Base-by-base conservation (phyloP, 2,888 invertebrate genomes). In the Tachystola acroxantha region DNA sequence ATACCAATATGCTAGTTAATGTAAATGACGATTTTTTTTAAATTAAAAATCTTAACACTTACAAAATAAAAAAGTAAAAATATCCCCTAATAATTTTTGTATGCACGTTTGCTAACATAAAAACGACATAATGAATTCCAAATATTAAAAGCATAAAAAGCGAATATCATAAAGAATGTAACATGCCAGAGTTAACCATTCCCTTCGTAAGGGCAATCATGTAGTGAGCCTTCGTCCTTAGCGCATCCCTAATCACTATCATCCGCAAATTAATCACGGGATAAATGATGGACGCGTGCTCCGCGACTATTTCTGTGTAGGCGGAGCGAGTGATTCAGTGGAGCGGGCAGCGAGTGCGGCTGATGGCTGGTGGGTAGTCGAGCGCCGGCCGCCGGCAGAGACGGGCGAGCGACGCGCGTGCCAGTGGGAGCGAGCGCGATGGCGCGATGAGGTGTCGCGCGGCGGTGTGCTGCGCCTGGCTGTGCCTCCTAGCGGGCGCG, bases 401-500 rank as follows among this genome's bases (percentile, higher is more conserved):
- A 36, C 20, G 51, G 43, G 34, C 30, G 57, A 37, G 20, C 20
- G 20, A 20, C 1, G 20, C 20, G 45, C 35, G 42, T 50, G 56
- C 50, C 54, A 57, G 63, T 50, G 48, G 47, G 58, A 46, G 57
- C 53, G 60, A 56, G 60, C 63, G 75, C 63, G 76, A 85, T 84
- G 85, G 85, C 77, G 85, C 84, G 80, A 85, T 84, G 85, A 84
- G 64, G 73, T 65, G 75, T 76, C 78, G 80, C 79, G 82, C 81
- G 79, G 81, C 80, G 75, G 67, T 74, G 63, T 77, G 75, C 76
- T 81, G 70, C 69, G 80, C 69, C 72, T 71, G 63, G 64, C 76
- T 67, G 58, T 57, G 43, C 59, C 54, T 50, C 51, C 66, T 77
- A 67, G 60, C 57, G 45, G 66, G 70, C 69, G 62, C 54, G 50